A percentile compares a stretch with the other conserved stretches of the same genome.
phyloP scores from a whole-genome alignment of 2,888 invertebrate genomes.

The Pyralis farinalis region DNA sequence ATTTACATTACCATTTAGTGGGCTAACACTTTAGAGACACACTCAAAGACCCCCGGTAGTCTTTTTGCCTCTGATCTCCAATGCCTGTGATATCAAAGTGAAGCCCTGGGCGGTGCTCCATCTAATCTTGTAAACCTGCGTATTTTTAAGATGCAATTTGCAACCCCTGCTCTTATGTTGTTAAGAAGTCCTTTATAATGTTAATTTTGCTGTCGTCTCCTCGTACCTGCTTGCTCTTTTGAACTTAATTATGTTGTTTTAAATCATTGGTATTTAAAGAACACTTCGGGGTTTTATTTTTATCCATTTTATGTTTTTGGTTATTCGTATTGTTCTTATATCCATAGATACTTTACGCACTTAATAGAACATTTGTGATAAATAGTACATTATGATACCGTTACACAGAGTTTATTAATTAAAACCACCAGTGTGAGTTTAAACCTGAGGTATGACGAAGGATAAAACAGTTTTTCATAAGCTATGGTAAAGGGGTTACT shows the following conservation, averaged over 20 bases:
- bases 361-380: no score
- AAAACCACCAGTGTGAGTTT: no score
- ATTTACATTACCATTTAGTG: not conserved
- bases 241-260: constrained; percentile 31
- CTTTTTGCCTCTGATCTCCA: constrained; percentile 61
- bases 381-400: no score
- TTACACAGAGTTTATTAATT: no score
- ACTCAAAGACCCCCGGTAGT: constrained; percentile 30
- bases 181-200: constrained; percentile 46
- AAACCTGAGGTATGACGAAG: no score
- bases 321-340: no score
- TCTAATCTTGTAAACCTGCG: constrained; percentile 65
- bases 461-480: no score
- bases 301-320: no score
- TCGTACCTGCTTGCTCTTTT: constrained; percentile 28
- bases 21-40: constrained; percentile 24
- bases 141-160: constrained; percentile 67
- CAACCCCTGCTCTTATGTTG: constrained; percentile 48
- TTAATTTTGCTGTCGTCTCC: constrained; percentile 45
- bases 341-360: no score
- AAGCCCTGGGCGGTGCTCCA: constrained; percentile 39
- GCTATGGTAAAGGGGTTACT: no score
- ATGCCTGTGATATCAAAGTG: constrained; percentile 62
- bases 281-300: not conserved
- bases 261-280: constrained; percentile 10